These are phyloP conservation scores for Cathartes aura DNA, from an alignment of 2,113 vertebrate genomes.

Conservation along the genomic window DNA sequence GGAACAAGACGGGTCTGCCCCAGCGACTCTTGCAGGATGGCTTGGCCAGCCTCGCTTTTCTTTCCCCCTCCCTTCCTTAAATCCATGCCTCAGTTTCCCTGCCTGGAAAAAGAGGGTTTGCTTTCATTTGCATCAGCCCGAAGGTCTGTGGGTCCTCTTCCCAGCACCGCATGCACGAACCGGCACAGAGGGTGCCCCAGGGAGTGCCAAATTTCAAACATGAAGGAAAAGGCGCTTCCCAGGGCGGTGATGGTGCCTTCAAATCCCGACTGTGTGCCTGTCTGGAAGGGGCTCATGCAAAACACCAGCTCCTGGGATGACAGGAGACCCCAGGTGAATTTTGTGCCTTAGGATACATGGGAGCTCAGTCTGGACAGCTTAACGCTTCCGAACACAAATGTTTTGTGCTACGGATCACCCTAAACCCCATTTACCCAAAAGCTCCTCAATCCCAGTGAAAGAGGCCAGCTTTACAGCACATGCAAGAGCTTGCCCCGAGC, in stretches of 20 bases:
- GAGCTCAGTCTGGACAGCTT: background rate
- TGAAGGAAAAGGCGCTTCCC: background rate
- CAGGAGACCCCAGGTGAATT: background rate
- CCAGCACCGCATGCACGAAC: rapidly evolving
- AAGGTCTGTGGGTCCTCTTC: background rate
- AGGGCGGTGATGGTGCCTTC: rapidly evolving
- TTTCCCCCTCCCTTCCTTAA: background rate
- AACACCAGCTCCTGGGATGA: background rate
- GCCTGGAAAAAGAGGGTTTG: background rate
- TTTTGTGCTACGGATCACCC: background rate
- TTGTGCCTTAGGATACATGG: rapidly evolving
- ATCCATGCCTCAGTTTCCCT: background rate
- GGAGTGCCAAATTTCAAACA: background rate
- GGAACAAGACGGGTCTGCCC: rapidly evolving
- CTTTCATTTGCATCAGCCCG: background rate
- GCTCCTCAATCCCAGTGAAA: rapidly evolving
- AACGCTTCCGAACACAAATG: rapidly evolving
- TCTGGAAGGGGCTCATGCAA: rapidly evolving
- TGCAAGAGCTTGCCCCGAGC: background rate
- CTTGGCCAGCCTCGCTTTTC: background rate
- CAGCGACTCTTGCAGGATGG: too few relatives aligned
- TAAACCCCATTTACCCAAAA: rapidly evolving
- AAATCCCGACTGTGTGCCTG: background rate
- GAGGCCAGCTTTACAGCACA: rapidly evolving
- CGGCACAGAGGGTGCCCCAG: background rate